Conservation (phyloP, 2,888 invertebrate genomes). For the Dorcus parallelipipedus region DNA sequence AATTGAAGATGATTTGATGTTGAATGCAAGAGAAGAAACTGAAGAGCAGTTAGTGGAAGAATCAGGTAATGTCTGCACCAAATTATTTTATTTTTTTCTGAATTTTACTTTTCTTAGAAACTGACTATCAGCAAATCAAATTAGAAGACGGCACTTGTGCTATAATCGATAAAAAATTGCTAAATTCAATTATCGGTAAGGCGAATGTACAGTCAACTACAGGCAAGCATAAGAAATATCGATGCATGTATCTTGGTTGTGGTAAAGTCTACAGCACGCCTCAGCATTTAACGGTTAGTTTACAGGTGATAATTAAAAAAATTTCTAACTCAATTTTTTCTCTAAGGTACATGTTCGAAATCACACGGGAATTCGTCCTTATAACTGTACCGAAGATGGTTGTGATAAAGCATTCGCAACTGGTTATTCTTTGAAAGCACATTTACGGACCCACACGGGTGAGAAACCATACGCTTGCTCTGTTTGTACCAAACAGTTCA, state of each 20-base stretch:
- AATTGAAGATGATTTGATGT: no score
- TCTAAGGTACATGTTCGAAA: conserved; percentile 53
- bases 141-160: conserved; percentile 39
- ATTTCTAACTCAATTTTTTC: conserved; percentile 4
- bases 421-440: conserved; percentile 51
- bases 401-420: conserved; percentile 55
- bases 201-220: conserved; percentile 7
- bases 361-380: conserved; percentile 53
- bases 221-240: conserved; percentile 41
- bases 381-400: conserved; percentile 48
- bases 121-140: conserved; percentile 32
- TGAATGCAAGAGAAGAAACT: background rate
- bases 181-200: conserved; percentile 27
- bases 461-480: conserved; percentile 45
- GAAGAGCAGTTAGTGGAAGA: background rate
- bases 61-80: background rate
- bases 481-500: conserved; percentile 42
- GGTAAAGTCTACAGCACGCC: conserved; percentile 51
- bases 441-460: conserved; percentile 56
- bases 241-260: conserved; percentile 51
- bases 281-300: conserved; percentile 52
- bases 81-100: background rate
- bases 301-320: conserved; percentile 1
- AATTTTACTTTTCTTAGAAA: background rate
- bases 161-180: conserved; percentile 30